These are phyloP conservation scores for Paramuricea clavata DNA, from an alignment of 92 coral and sea anemone species.

Conservation along the genomic window DNA sequence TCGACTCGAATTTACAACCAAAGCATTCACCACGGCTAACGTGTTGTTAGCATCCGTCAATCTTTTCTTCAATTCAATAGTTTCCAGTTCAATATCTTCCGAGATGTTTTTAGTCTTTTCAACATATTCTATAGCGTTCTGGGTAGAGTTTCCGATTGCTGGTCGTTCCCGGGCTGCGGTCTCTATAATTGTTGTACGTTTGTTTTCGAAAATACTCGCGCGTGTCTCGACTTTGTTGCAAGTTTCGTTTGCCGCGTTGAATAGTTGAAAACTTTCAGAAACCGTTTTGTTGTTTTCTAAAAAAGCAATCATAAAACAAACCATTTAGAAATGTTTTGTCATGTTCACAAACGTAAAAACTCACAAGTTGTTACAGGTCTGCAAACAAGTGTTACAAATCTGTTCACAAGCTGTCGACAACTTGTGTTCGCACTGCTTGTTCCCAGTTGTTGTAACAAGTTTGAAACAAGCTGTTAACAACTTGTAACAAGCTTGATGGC, in stretches of 20 bases:
- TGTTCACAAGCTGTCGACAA: too few species aligned
- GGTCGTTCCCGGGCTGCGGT: neutral
- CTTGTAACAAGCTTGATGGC: too few species aligned
- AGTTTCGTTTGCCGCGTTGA: conserved; percentile 26
- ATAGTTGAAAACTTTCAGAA: neutral
- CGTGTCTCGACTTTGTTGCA: conserved; percentile 12
- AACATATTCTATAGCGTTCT: neutral
- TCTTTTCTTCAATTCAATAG: neutral
- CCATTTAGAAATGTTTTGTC: neutral
- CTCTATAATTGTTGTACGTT: neutral
- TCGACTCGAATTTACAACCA: conserved; percentile 14
- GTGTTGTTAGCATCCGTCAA: neutral
- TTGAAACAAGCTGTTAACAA: too few species aligned
- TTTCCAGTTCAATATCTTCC: neutral
- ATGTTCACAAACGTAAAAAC: too few species aligned
- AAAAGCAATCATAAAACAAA: neutral
- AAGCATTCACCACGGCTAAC: neutral
- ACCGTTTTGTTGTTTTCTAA: neutral
- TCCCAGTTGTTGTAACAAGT: too few species aligned
- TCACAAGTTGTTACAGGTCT: too few species aligned
- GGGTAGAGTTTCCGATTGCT: neutral
- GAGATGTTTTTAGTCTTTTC: neutral
- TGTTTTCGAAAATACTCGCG: conserved; percentile 13
- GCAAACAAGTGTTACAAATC: too few species aligned
- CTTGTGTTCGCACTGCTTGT: too few species aligned